These are phyloP conservation scores for Sinopyrophorus schimmeli DNA, from an alignment of 2,888 invertebrate species.

Conservation along the genomic window DNA sequence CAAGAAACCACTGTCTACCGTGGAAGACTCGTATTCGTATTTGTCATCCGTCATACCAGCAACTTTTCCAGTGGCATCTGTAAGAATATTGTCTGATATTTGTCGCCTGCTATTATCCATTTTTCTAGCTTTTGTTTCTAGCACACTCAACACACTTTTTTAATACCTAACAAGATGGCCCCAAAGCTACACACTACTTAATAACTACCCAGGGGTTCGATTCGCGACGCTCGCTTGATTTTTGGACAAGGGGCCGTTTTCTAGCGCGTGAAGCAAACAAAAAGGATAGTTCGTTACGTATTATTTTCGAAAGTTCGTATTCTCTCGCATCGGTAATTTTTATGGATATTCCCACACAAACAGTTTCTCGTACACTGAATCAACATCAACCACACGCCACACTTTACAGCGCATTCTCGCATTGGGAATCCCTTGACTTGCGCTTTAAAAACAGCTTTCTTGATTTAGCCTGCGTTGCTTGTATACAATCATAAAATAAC, in stretches of 20 bases:
- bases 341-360: constrained; percentile 2
- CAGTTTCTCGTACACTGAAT: constrained; percentile 40
- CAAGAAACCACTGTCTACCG: constrained; percentile 52
- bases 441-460: constrained; percentile 35
- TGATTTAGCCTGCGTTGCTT: constrained; percentile 6
- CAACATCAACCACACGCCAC: constrained; percentile 29
- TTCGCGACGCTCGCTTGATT: constrained; percentile 1
- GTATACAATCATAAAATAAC: too few relatives aligned
- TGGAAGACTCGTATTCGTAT: constrained; percentile 42
- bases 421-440: constrained; percentile 50
- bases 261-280: constrained; percentile 1
- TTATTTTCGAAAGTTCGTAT: constrained; percentile 29
- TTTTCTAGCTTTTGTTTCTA: constrained; percentile 3
- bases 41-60: constrained; percentile 42
- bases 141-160: constrained; percentile 24
- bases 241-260: neutral
- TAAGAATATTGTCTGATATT: constrained; percentile 37
- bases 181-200: constrained; percentile 1
- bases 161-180: constrained; percentile 27
- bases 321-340: constrained; percentile 27
- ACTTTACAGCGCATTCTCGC: constrained; percentile 33
- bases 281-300: constrained; percentile 10
- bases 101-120: constrained; percentile 22
- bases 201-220: constrained; percentile 1
- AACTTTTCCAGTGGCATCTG: constrained; percentile 45